Evolutionary conservation across 2,888 invertebrate genomes (phyloP).

Genomic region (Acanthacorydalis orientalis): DNA sequence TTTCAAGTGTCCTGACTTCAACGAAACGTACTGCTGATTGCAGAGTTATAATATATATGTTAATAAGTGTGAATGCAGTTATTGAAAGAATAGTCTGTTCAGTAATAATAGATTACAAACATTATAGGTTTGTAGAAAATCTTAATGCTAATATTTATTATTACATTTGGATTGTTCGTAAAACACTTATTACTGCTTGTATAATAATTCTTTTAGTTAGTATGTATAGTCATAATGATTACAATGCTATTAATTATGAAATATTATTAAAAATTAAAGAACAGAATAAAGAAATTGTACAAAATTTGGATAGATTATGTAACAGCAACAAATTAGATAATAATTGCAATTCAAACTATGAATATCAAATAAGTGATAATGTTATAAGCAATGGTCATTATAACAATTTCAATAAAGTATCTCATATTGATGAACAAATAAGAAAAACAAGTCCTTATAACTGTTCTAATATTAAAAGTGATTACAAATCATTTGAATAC

Average conservation of each 20-base stretch:
- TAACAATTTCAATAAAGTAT: no score
- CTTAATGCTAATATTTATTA: conserved; percentile 23
- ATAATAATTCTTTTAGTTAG: conserved; percentile 20
- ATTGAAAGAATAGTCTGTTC: conserved; percentile 27
- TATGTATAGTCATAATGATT: conserved; percentile 25
- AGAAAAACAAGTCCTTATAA: no score
- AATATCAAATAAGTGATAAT: not conserved
- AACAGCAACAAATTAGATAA: not conserved
- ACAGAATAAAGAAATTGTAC: conserved; percentile 18
- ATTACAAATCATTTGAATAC: no score
- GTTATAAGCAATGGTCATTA: no score
- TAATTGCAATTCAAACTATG: not conserved
- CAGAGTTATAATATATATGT: conserved; percentile 33
- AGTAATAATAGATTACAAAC: conserved; percentile 11
- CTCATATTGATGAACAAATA: no score
- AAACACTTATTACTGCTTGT: conserved; percentile 21
- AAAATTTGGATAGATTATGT: conserved; percentile 8
- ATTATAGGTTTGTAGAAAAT: conserved; percentile 13
- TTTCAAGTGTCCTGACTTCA: conserved; percentile 37
- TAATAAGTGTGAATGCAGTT: conserved; percentile 31
- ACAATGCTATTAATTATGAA: conserved; percentile 24
- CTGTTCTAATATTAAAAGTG: no score
- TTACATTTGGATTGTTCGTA: conserved; percentile 29
- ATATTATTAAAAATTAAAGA: conserved; percentile 25
- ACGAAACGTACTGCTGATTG: conserved; percentile 34